A percentile compares a stretch with the other conserved stretches of the same genome.
Conservation (phyloP, 2,888 invertebrate species). For the Cantharis flavilabris region DNA sequence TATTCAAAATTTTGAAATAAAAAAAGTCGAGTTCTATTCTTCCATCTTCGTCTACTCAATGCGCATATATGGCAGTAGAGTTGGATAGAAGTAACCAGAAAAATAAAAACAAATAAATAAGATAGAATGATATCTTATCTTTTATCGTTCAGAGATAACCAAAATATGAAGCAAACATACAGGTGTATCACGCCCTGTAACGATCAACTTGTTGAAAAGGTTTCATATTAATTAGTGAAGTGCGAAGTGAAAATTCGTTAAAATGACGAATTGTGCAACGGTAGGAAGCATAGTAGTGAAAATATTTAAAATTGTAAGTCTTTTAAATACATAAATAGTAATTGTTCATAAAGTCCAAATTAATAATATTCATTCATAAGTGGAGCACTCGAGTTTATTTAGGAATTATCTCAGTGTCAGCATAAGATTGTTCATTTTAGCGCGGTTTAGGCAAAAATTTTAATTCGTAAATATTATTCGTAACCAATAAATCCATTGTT, state of each 20-base stretch:
- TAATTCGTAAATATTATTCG: background rate
- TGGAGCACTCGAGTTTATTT: background rate
- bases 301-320: constrained; percentile 79
- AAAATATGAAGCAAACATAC: constrained; percentile 18
- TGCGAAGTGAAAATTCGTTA: constrained; percentile 38
- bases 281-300: constrained; percentile 82
- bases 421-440: background rate
- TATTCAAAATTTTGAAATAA: background rate
- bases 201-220: background rate
- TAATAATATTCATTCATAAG: background rate
- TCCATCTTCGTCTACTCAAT: background rate
- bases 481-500: background rate
- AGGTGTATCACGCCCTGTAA: constrained; percentile 20
- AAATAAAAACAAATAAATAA: background rate
- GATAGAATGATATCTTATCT: constrained; percentile 20
- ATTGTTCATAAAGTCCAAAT: background rate
- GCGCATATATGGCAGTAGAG: background rate
- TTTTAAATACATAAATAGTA: background rate
- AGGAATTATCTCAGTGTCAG: background rate
- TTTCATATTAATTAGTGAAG: background rate
- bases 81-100: background rate
- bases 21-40: background rate
- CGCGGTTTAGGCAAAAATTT: background rate
- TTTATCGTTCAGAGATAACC: constrained; percentile 18
- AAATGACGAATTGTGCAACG: constrained; percentile 81